Conservation (phyloP, 2,797 vertebrate genomes). For the Chelidonichthys spinosus region DNA sequence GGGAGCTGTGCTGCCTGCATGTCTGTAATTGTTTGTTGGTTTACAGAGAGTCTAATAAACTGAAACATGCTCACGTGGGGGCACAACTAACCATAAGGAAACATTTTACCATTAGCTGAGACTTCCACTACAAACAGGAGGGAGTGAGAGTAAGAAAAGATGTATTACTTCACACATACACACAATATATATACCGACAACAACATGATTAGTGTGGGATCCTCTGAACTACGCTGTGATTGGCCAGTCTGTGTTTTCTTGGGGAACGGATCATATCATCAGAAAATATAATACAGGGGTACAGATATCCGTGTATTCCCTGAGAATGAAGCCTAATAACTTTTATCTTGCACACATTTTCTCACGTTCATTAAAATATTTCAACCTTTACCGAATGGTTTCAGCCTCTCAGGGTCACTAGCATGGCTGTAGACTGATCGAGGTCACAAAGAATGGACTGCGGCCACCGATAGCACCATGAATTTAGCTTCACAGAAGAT, state of each 20-base stretch:
- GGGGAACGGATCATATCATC: not conserved
- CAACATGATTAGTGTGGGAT: too few species aligned
- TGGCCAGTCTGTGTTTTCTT: not conserved
- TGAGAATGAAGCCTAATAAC: not conserved
- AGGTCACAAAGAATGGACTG: not conserved
- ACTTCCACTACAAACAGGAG: constrained; percentile 5
- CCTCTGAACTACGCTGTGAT: not conserved
- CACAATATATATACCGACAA: too few species aligned
- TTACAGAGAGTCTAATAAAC: constrained; percentile 40
- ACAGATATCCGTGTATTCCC: not conserved
- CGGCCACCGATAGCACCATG: not conserved
- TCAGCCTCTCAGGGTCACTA: too few species aligned
- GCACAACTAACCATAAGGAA: constrained; percentile 38
- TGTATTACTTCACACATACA: not conserved
- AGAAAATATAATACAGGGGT: not conserved
- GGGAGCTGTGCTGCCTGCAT: constrained; percentile 6
- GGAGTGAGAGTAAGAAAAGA: not conserved
- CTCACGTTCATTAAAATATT: too few species aligned
- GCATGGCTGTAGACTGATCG: too few species aligned
- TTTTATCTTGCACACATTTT: too few species aligned
- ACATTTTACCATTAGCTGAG: constrained; percentile 13
- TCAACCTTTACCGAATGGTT: too few species aligned
- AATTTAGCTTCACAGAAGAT: not conserved
- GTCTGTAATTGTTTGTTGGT: constrained; percentile 45
- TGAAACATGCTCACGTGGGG: constrained; percentile 26